Conservation (phyloP, 1,140 invertebrate species). For the Heterodera schachtii region DNA sequence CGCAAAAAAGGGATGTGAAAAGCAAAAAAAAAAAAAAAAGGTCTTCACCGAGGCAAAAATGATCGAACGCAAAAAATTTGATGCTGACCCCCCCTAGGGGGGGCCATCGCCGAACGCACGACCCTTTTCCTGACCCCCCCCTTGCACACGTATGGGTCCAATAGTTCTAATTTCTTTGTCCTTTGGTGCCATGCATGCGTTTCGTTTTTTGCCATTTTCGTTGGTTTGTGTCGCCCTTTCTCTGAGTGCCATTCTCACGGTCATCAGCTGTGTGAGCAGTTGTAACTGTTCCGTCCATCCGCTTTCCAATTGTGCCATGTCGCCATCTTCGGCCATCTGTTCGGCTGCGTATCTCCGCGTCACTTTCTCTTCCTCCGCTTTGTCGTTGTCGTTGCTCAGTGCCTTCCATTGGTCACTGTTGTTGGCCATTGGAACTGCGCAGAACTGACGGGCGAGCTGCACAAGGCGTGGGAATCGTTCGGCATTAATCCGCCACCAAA, state of each 20-base stretch:
- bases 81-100: no score
- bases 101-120: no score
- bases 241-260: slow-evolving; percentile 16
- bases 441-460: slow-evolving; percentile 24
- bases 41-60: no score
- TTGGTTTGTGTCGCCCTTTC: background rate
- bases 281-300: background rate
- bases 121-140: no score
- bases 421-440: slow-evolving; percentile 17
- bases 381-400: no score
- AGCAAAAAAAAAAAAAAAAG: no score
- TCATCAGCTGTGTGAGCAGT: slow-evolving; percentile 19
- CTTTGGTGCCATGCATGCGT: no score
- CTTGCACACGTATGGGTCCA: background rate
- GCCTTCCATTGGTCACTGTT: background rate
- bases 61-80: no score
- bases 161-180: slow-evolving; percentile 11
- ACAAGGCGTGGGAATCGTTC: slow-evolving; percentile 26
- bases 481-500: slow-evolving; percentile 27
- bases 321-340: background rate
- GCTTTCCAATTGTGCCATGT: slow-evolving; percentile 6
- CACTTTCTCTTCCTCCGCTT: background rate
- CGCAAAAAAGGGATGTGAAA: no score
- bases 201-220: background rate
- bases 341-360: slow-evolving; percentile 15